Evolutionary conservation across 2,797 vertebrate genomes (phyloP).

Genomic region (Melanotaenia boesemani): DNA sequence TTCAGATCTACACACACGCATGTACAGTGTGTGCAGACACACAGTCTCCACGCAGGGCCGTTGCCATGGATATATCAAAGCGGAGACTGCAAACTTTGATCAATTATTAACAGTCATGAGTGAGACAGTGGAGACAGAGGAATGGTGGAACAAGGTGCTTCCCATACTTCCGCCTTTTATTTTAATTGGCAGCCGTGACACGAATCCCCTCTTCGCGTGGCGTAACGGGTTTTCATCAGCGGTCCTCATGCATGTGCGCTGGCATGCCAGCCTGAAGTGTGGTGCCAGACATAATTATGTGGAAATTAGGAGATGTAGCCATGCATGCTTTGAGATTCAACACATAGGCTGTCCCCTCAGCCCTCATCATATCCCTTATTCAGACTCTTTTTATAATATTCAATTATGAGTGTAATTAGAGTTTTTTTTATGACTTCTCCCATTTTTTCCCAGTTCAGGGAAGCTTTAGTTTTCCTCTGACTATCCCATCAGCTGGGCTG

Average conservation of each 20-base stretch:
- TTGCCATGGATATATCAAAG: conserved; percentile 84
- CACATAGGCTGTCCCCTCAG: conserved; percentile 22
- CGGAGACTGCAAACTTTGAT: conserved; percentile 84
- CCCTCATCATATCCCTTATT: conserved; percentile 39
- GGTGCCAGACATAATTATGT: conserved; percentile 55
- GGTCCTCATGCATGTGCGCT: conserved; percentile 38
- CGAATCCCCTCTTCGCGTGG: conserved; percentile 32
- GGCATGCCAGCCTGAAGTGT: conserved; percentile 2
- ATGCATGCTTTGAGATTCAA: conserved; percentile 36
- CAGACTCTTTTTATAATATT: conserved; percentile 43
- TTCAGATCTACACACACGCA: conserved; percentile 39
- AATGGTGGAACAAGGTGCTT: conserved; percentile 70
- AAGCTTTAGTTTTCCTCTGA: neutral
- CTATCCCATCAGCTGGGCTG: conserved; percentile 2
- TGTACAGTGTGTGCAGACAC: conserved; percentile 13
- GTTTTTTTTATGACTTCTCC: too few species aligned
- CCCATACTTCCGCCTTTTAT: conserved; percentile 60
- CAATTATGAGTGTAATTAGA: conserved; percentile 35
- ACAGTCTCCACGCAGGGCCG: conserved; percentile 52
- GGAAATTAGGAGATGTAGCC: conserved; percentile 48
- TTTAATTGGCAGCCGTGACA: conserved; percentile 77
- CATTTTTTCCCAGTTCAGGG: too few species aligned
- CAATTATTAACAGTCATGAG: conserved; percentile 83
- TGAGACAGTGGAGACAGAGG: conserved; percentile 68
- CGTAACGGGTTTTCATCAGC: conserved; percentile 29